These are phyloP conservation scores for Tenthredo notha DNA, from an alignment of 2,888 invertebrate species.

Conservation along the genomic window DNA sequence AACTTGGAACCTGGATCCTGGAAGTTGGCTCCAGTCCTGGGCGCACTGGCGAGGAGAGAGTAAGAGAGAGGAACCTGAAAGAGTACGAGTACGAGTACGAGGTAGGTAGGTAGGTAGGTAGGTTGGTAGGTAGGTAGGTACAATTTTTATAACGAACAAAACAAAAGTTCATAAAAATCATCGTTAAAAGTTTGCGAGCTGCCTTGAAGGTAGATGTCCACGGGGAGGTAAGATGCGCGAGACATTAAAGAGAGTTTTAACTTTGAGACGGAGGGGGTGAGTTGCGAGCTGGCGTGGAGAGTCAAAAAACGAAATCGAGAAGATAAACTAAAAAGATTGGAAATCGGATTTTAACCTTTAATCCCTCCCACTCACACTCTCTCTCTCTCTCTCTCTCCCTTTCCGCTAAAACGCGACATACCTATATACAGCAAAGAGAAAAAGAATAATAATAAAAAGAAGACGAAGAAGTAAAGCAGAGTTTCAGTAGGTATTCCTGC, in stretches of 20 bases:
- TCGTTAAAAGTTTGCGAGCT: conserved; percentile 55
- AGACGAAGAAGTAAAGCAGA: not conserved
- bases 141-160: conserved; percentile 56
- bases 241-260: conserved; percentile 44
- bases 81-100: not conserved
- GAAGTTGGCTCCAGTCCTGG: conserved; percentile 39
- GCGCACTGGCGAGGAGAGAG: not conserved
- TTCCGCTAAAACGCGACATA: not conserved
- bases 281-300: not conserved
- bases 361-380: not conserved
- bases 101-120: not conserved
- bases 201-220: conserved; percentile 49
- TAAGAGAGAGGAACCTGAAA: not conserved
- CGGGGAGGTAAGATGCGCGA: conserved; percentile 53
- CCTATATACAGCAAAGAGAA: not conserved
- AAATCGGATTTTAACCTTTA: conserved; percentile 38
- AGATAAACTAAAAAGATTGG: conserved; percentile 31
- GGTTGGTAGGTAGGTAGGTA: conserved; percentile 19
- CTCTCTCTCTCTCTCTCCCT: too few species aligned
- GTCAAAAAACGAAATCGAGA: not conserved
- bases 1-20: conserved; percentile 52
- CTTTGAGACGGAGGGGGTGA: conserved; percentile 19
- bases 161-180: conserved; percentile 57
- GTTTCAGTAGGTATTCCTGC: conserved; percentile 8
- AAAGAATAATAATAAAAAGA: not conserved